These are phyloP conservation scores for Tethya wilhelma DNA, from an alignment of 37 sponge, comb jelly and placozoan species.

Conservation along the genomic window DNA sequence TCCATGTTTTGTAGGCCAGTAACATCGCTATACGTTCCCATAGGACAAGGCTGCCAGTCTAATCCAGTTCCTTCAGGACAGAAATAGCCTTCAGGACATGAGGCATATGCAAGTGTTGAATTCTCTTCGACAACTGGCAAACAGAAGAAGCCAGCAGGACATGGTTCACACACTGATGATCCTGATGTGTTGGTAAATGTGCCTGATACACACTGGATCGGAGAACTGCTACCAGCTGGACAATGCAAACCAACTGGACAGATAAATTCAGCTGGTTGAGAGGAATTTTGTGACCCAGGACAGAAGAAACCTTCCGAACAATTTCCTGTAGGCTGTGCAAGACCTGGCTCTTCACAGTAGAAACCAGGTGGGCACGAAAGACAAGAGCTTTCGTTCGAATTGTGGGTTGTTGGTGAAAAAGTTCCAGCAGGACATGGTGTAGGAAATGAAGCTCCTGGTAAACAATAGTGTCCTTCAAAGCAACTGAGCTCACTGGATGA, in stretches of 20 bases:
- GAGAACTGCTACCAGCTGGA: not conserved
- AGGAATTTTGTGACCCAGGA: not conserved
- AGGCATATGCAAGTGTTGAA: not conserved
- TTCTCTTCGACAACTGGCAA: not conserved
- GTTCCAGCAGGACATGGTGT: conserved; percentile 5
- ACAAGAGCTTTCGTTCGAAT: not conserved
- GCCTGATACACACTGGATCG: not conserved
- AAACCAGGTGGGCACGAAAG: not conserved
- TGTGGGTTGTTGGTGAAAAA: not conserved
- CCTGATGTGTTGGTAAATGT: not conserved
- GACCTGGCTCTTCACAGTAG: not conserved
- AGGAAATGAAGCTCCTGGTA: not conserved
- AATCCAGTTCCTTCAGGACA: conserved; percentile 6
- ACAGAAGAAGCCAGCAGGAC: conserved; percentile 4
- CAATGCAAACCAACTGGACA: conserved; percentile 12
- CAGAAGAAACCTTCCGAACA: conserved; percentile 5
- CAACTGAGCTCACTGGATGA: not conserved
- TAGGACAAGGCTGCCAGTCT: conserved; percentile 5
- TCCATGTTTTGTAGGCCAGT: not conserved
- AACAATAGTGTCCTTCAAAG: not conserved
- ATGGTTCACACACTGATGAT: not conserved
- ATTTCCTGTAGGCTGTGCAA: not conserved
- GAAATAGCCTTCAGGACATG: not conserved
- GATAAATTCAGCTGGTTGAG: conserved; percentile 5
- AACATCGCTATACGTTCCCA: conserved; percentile 11